Percentiles rank a stretch among this genome's conserved stretches.
Evolutionary conservation across 2,113 vertebrate species (phyloP).

Genomic region (Hypomesus transpacificus): DNA sequence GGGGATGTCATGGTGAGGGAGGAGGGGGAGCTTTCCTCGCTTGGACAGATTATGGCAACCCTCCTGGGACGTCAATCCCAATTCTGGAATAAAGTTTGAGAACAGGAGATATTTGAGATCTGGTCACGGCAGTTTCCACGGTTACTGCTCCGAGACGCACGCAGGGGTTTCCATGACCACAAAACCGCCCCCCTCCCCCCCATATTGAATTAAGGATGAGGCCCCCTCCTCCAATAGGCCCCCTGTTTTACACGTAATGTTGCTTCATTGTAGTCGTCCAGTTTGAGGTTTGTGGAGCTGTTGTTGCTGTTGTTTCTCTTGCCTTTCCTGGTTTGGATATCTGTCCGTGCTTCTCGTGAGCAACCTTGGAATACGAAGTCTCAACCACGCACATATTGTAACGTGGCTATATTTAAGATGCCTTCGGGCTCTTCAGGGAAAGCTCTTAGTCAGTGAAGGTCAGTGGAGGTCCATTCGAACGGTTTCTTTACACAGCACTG

Average conservation of each 20-base stretch:
- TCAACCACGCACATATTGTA: constrained; percentile 7
- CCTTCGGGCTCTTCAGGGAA: background rate
- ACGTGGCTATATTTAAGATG: constrained; percentile 21
- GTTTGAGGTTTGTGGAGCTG: constrained; percentile 11
- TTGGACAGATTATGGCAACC: constrained; percentile 55
- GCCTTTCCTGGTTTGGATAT: background rate
- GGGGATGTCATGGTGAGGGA: constrained; percentile 31
- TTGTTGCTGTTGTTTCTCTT: constrained; percentile 6
- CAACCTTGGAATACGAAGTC: constrained; percentile 12
- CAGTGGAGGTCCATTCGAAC: constrained; percentile 3
- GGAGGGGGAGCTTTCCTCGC: constrained; percentile 44
- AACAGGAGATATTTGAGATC: constrained; percentile 48
- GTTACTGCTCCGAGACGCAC: constrained; percentile 54
- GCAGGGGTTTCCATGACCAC: constrained; percentile 50
- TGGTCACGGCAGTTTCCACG: constrained; percentile 41
- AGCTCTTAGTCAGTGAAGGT: constrained; percentile 7
- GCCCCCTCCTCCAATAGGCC: background rate
- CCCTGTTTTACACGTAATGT: constrained; percentile 16
- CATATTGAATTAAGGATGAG: constrained; percentile 44
- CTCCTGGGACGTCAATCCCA: constrained; percentile 39
- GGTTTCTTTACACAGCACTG: background rate
- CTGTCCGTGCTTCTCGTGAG: constrained; percentile 15
- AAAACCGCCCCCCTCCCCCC: constrained; percentile 38
- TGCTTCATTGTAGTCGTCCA: constrained; percentile 9
- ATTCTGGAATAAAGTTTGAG: constrained; percentile 35